phyloP scores from a whole-genome alignment of 2,113 vertebrate genomes.

The Sisor rabdophorus region DNA sequence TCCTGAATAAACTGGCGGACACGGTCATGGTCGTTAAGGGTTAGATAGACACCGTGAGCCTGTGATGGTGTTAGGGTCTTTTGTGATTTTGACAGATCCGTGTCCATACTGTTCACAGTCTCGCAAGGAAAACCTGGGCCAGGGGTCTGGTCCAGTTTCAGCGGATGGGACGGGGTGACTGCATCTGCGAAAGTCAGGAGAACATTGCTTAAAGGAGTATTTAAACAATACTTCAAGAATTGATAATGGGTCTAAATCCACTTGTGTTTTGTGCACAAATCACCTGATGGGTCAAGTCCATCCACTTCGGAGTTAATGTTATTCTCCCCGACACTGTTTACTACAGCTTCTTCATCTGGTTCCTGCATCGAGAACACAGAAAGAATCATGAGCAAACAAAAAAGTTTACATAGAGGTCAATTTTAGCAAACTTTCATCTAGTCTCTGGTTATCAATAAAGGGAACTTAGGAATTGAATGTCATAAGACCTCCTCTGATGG shows the following conservation, averaged over 20 bases:
- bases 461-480: not conserved
- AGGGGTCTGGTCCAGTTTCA: conserved; percentile 75
- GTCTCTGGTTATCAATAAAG: not conserved
- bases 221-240: not conserved
- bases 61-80: conserved; percentile 42
- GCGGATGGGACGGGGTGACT: conserved; percentile 75
- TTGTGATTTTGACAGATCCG: not conserved
- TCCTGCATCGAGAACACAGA: conserved; percentile 66
- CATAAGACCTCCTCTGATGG: not conserved
- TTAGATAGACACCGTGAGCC: conserved; percentile 83
- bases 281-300: conserved; percentile 75
- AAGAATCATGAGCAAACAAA: not conserved
- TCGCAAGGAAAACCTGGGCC: conserved; percentile 49
- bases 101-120: conserved; percentile 27
- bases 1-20: conserved; percentile 96
- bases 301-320: conserved; percentile 70
- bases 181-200: conserved; percentile 62
- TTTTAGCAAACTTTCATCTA: not conserved
- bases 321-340: conserved; percentile 74
- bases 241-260: not conserved
- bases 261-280: not conserved
- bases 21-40: conserved; percentile 91
- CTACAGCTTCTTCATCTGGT: conserved; percentile 70
- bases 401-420: not conserved
- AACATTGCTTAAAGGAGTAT: not conserved